Evolutionary conservation across 1,140 invertebrate species (phyloP), one percentile per base, ranked within the genome.

Genomic region (Monochamus saltuarius): DNA sequence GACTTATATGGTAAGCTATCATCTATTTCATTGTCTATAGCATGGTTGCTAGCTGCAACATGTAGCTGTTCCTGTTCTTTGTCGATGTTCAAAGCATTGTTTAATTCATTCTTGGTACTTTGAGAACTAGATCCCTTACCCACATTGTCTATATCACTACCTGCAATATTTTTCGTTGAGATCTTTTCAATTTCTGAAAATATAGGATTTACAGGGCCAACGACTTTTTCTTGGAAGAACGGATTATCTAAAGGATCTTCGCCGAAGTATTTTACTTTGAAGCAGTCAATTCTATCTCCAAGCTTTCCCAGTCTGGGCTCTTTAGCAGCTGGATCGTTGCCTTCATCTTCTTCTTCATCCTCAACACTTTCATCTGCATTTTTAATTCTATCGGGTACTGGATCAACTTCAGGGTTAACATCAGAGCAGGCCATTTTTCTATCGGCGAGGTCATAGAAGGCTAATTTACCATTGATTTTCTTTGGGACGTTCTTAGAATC

Each of bases 201-300:
- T 29, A 73, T 50, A 8, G 69, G 61, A 57, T 63, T 43, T 1
- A 69, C 65, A 7, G 51, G 54, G 11, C 46, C 70, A 13, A 76
- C 59, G 9, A 53, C 54, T 57, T 81, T 77, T 75, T 90, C 87
- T 51, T 80, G 74, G 72, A 90, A 90, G 60, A 90, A 78, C 0
- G 89, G 89, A 79, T 83, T 90, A 65, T 91, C 88, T 50, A 90
- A 74, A 2, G 88, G 89, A 74, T 89, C 82, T 43, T 81, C 75
- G 39, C 87, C 89, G 68, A 90, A 90, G 76, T 85, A 89, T 77
- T 87, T 88, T 3, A 77, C 77, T 75, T 87, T 88, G 14, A 87
- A 84, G 69, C 89, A 91, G 61, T 87, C 84, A n/a, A 91, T 83
- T 77, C 85, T 86, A 63, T 89, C 84, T 4, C 87, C 87, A 8